Base-by-base conservation (phyloP, 1,140 invertebrate species). In the Coenobita brevimanus region DNA sequence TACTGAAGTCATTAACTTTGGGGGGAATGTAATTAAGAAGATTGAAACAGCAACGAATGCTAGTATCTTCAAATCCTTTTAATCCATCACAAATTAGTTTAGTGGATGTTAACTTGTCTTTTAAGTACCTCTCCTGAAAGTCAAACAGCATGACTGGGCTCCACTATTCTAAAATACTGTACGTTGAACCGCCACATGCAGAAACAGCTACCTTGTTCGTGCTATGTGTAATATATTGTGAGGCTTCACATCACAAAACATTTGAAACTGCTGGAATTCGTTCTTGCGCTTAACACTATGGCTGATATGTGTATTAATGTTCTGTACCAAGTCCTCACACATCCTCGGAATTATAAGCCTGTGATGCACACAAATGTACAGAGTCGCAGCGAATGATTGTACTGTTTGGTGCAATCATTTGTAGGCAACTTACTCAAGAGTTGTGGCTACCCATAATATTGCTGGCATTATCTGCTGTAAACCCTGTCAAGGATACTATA, bases 251-350 rank as follows among this genome's bases (percentile, higher is more conserved):
- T 80, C n/a, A 60, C 78, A 80, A 33, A 80, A 80, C 13, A 17
- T 4, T 62, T 80, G 78, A 60, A 80, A 80, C 57, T 80, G 50
- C 54, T 57, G 3, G 38, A 80, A 80, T 33, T 80, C 50, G 38
- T 36, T 13, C 43, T 33, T 36, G 3, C 78, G n/a, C 57, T 80
- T 80, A 60, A 50, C 50, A 62, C 78, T 80, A 21, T 57, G 78
- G 30, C 0, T n/a, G 27, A 57, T 60, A 69, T 69, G 33, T 24
- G 64, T 69, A 33, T 80, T 60, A 38, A 80, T 80, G 21, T 62
- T 62, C 6, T 50, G 24, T 57, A 80, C 38, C 3, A 80, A 33
- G 15, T 57, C 57, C 30, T 80, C 78, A 60, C 50, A 80, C 27
- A 24, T 80, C n/a, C 46, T 6, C 13, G 75, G 75, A 21, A 79